Conservation (phyloP, 2,797 vertebrate genomes). For the Craterocephalus amniculus region DNA sequence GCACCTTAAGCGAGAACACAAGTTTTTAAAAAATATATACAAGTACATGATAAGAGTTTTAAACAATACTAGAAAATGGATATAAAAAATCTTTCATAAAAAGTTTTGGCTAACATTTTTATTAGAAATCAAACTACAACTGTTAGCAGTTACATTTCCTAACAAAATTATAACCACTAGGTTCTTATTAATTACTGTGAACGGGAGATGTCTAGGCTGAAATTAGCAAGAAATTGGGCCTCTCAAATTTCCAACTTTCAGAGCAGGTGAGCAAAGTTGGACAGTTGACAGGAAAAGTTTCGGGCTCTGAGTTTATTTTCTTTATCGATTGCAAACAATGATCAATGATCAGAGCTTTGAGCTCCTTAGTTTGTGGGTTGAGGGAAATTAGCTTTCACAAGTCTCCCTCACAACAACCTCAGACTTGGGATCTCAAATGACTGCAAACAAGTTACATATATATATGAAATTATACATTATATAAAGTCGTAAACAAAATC, state of each 20-base stretch:
- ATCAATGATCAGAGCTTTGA: slow-evolving; percentile 32
- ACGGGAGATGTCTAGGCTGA: not conserved
- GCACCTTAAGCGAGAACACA: no score
- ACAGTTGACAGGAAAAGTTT: slow-evolving; percentile 59
- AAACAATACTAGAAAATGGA: not conserved
- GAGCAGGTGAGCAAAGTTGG: slow-evolving; percentile 56
- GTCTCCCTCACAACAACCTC: not conserved
- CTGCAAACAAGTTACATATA: no score
- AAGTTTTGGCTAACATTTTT: not conserved
- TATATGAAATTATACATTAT: no score
- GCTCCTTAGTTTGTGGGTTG: slow-evolving; percentile 12
- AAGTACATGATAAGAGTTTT: not conserved
- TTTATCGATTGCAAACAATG: slow-evolving; percentile 59
- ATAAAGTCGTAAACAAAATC: no score
- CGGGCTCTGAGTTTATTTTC: slow-evolving; percentile 22
- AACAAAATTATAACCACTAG: not conserved
- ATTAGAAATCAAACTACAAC: not conserved
- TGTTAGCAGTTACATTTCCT: not conserved
- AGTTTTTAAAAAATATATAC: not conserved
- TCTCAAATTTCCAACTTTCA: slow-evolving; percentile 67
- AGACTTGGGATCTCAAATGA: not conserved
- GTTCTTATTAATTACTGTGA: not conserved
- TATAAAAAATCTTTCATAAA: no score
- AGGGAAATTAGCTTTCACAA: slow-evolving; percentile 5
- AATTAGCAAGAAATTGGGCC: slow-evolving; percentile 41